A percentile compares a stretch with the other conserved stretches of the same genome.
Evolutionary conservation across 2,888 invertebrate species (phyloP).

Genomic region (Liopterus haemorrhoidalis): DNA sequence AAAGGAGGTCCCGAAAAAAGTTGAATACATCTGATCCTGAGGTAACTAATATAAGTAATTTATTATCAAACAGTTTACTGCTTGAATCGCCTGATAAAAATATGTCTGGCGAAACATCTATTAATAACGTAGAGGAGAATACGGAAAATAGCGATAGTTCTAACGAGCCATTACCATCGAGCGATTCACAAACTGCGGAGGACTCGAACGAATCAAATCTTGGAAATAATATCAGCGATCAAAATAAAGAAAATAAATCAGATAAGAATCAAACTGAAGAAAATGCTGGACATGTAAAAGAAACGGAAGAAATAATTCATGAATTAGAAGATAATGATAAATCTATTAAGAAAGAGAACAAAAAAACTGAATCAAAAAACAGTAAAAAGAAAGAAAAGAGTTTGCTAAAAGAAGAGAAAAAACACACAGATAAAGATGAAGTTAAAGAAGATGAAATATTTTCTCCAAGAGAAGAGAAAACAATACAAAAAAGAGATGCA

Average conservation of each 20-base stretch:
- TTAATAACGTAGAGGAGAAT: no score
- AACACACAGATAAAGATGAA: background rate
- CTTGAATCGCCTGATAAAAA: conserved; percentile 8
- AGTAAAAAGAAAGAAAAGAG: conserved; percentile 3
- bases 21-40: conserved; percentile 7
- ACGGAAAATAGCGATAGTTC: no score
- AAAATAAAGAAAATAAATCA: no score
- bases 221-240: no score
- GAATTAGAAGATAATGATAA: background rate
- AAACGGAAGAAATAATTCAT: background rate
- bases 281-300: background rate
- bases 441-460: background rate
- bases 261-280: conserved; percentile 1
- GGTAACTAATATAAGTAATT: conserved; percentile 1
- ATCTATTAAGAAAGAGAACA: conserved; percentile 2
- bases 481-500: conserved; percentile 13
- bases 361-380: background rate
- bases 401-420: background rate
- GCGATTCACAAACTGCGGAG: background rate
- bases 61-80: conserved; percentile 6
- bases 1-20: no score
- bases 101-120: no score
- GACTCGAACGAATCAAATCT: background rate
- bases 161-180: no score
- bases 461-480: conserved; percentile 6